Percentiles rank a stretch among this genome's conserved stretches.
Conservation (phyloP, 2,113 vertebrate species). For the Lasiurus borealis region DNA sequence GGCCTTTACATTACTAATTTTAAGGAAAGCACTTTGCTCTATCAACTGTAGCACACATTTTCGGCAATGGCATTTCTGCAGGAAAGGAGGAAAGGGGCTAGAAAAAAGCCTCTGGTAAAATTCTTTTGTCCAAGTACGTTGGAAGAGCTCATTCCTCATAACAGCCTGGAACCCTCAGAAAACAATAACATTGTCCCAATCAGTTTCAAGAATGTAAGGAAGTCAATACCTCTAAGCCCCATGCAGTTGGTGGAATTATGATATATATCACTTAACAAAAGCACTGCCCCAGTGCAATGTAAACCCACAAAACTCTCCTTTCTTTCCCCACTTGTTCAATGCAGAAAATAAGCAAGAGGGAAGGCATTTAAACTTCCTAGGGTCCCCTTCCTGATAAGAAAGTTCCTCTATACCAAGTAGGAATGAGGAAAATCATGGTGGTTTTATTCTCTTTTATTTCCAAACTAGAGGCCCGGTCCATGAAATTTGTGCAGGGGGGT, state of each 20-base stretch:
- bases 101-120: neutral
- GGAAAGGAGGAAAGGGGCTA: neutral
- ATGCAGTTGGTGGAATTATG: neutral
- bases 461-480: neutral
- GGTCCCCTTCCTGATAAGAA: neutral
- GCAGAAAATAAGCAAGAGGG: neutral
- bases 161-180: neutral
- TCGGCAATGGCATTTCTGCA: neutral
- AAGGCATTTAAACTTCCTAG: neutral
- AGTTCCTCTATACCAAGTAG: conserved; percentile 56
- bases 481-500: too few species aligned
- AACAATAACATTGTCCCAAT: neutral
- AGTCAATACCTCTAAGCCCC: neutral
- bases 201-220: conserved; percentile 7
- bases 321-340: neutral
- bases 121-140: neutral
- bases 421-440: neutral
- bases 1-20: conserved; percentile 29
- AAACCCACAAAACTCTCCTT: conserved; percentile 13
- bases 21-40: neutral
- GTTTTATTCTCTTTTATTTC: neutral
- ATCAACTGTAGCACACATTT: neutral
- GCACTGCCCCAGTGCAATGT: neutral
- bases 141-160: conserved; percentile 4
- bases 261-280: conserved; percentile 51